phyloP scores from a whole-genome alignment of 1,140 invertebrate genomes.

The Panulirus ornatus region DNA sequence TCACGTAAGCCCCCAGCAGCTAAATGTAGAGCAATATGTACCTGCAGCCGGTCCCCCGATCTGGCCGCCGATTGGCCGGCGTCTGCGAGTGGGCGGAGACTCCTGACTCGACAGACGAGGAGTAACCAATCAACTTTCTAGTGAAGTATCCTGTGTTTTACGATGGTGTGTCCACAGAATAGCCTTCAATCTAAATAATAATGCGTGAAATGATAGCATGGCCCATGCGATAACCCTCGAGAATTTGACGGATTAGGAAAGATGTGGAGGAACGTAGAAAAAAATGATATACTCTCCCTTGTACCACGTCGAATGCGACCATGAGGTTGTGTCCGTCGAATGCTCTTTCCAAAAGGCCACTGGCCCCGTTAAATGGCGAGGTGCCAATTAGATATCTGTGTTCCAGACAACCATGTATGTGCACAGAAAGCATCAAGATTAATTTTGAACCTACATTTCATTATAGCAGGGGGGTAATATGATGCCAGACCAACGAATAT shows the following conservation, averaged over 20 bases:
- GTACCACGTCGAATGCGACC: slow-evolving; percentile 28
- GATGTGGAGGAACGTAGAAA: too few species aligned
- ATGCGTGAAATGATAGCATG: too few species aligned
- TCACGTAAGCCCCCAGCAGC: too few species aligned
- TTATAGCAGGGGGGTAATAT: not conserved
- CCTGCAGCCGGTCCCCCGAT: not conserved
- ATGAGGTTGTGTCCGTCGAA: not conserved
- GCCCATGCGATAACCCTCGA: too few species aligned
- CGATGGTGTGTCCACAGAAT: too few species aligned
- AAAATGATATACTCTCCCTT: too few species aligned
- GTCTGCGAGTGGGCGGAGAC: not conserved
- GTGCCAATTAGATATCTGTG: slow-evolving; percentile 42
- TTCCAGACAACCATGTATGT: not conserved
- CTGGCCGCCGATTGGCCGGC: not conserved
- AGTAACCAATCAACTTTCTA: slow-evolving; percentile 12
- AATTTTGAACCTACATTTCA: not conserved
- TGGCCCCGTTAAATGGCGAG: slow-evolving; percentile 31
- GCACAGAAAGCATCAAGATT: not conserved
- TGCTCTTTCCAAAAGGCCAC: slow-evolving; percentile 49
- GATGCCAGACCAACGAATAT: not conserved
- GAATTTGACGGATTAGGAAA: too few species aligned
- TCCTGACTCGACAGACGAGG: not conserved
- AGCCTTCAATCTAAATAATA: too few species aligned
- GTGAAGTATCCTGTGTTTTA: too few species aligned
- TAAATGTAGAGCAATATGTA: too few species aligned